Base-by-base conservation (phyloP, 2,888 invertebrate species). In the Ecliptopera silaceata region DNA sequence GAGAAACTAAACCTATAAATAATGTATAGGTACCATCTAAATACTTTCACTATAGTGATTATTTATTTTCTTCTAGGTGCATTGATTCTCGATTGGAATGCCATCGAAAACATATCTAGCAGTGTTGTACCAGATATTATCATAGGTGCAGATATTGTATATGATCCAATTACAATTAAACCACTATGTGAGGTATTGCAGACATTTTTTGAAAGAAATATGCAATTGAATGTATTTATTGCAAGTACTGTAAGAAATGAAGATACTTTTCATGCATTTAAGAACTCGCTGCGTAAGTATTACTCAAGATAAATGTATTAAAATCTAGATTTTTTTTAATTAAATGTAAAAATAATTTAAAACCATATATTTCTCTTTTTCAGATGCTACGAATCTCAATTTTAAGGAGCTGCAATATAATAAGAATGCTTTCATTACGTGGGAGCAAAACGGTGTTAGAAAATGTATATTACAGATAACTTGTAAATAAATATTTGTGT, bases 211-310 rank as follows among this genome's bases (percentile, higher is more conserved):
- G 52, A 65, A 0, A 82, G 68, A 65, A 89, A 89, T 70, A 71
- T 65, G 13, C 5, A 74, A 36, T 56, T 88, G 34, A 72, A 79
- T 62, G 74, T 86, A 20, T 88, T 77, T 58, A 84, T 90, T 64
- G 82, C 84, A 31, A 84, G 84, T 70, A 74, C 86, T 42, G 77
- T 95, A 62, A 87, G 96, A 65, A 96, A 95, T 84, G 81, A 90
- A 69, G 84, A 91, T 1, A 96, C 96, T 1, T 84, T 94, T 61
- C 68, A 84, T 3, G 69, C 76, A 18, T 96, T 96, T 82, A 74
- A 94, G 39, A 64, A 82, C 12, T 71, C 80, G 62, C 78, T 95
- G 66, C 90, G 95, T 95, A 75, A 77, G 80, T 42, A 39, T 15
- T 36, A 36, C 10, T 13, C 10, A n/a, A 32, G n/a, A 32, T 32